phyloP scores from a whole-genome alignment of 2,888 invertebrate species.

The Dicycla oo region DNA sequence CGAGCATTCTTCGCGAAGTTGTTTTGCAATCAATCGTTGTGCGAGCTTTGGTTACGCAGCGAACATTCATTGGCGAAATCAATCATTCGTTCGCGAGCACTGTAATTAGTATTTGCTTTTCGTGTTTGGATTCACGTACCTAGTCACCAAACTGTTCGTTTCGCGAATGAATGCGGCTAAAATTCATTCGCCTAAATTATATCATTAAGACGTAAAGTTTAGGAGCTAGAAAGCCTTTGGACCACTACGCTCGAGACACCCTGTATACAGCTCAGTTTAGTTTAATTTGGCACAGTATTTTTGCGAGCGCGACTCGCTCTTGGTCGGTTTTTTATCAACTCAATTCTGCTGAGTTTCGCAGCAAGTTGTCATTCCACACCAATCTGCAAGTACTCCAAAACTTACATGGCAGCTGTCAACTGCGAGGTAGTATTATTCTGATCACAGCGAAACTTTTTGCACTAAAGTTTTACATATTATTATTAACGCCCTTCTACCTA shows the following conservation, averaged over 20 bases:
- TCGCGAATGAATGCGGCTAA: too few species aligned
- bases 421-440: conserved; percentile 30
- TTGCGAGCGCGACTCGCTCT: background rate
- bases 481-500: background rate
- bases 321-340: background rate
- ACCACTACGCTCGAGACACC: too few species aligned
- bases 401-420: conserved; percentile 25
- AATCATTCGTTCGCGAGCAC: background rate
- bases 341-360: conserved; percentile 17
- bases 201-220: background rate
- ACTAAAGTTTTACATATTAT: background rate
- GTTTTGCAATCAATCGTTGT: background rate
- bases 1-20: background rate
- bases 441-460: conserved; percentile 24
- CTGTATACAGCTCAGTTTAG: background rate
- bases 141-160: background rate
- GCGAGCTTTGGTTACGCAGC: background rate
- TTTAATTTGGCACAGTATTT: background rate
- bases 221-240: too few species aligned
- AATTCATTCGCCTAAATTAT: background rate
- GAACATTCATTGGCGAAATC: background rate
- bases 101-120: background rate
- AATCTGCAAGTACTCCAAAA: conserved; percentile 25
- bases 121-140: background rate
- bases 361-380: conserved; percentile 9